Evolutionary conservation across 2,888 invertebrate species (phyloP), one percentile per base, ranked within the genome.

Genomic region (Reticulitermes lucifugus): DNA sequence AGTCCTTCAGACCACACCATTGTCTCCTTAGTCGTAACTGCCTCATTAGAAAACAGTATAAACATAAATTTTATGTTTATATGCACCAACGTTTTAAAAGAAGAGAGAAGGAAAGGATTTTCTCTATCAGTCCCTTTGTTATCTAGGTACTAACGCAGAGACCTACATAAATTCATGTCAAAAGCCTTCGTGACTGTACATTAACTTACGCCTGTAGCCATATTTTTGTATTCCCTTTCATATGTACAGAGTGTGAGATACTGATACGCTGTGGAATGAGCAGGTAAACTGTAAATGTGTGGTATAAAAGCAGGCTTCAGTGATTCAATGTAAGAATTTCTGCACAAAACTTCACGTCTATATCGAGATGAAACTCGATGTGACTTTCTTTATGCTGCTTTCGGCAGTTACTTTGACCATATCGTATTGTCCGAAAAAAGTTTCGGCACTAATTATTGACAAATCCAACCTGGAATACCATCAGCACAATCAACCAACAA

Each of bases 81-180:
- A n/a, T 65, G 7, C n/a, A 35, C 10, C 41, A 73, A 6, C 73
- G 22, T 14, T 14, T 41, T 4, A 14, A 73, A 73, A 41, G 12
- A 18, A 73, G 41, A 73, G 0, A 46, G 12, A 46, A 73, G 41
- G 41, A 18, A 12, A 12, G 41, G 35, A 41, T 14, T 18, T 35
- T 35, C 18, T 73, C 0, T 73, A 73, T n/a, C 25, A 25, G 25
- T 6, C 14, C 25, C 41, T 3, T 41, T 73, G 35, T 73, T 73
- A 73, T 21, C 73, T 14, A 21, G 4, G 73, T 14, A 21, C 9
- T 29, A 73, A 73, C 41, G 21, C 41, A 41, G 22, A 14, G 35
- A 73, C 73, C n/a, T 71, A 73, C 73, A 73, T 41, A 41, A 73
- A 41, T 73, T 73, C 3, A 41, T 73, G 73, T 41, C 41, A 35